phyloP scores from a whole-genome alignment of 2,797 vertebrate species.

The Tauraco hartlaubi region DNA sequence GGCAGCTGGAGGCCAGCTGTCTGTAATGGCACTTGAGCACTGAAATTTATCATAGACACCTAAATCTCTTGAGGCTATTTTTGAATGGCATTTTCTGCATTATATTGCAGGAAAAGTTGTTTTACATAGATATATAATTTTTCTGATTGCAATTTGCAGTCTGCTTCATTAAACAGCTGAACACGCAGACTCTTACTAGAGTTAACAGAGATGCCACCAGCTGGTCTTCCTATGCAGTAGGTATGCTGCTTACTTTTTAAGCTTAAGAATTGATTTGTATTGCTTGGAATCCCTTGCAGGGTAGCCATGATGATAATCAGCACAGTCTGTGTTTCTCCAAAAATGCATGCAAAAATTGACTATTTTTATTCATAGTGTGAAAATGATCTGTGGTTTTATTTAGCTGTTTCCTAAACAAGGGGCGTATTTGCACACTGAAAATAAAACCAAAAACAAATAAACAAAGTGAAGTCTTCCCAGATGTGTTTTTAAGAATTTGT shows the following conservation, averaged over 20 bases:
- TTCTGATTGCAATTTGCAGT: slow-evolving; percentile 11
- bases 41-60: neutral
- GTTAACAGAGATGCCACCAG: neutral
- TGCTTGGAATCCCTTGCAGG: neutral
- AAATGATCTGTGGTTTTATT: neutral
- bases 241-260: neutral
- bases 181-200: neutral
- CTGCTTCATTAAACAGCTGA: neutral
- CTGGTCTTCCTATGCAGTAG: neutral
- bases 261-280: neutral
- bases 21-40: neutral
- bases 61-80: slow-evolving; percentile 17
- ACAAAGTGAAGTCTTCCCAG: neutral
- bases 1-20: neutral
- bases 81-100: neutral
- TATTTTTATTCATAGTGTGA: neutral
- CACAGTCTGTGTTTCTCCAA: neutral
- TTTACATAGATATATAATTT: neutral
- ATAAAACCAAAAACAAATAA: neutral
- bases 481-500: neutral
- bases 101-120: neutral
- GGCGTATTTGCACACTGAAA: neutral
- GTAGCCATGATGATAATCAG: neutral
- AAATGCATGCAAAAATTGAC: neutral
- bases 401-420: neutral